phyloP scores from a whole-genome alignment of 92 coral and sea anemone genomes.

The Meandrina meandrites region DNA sequence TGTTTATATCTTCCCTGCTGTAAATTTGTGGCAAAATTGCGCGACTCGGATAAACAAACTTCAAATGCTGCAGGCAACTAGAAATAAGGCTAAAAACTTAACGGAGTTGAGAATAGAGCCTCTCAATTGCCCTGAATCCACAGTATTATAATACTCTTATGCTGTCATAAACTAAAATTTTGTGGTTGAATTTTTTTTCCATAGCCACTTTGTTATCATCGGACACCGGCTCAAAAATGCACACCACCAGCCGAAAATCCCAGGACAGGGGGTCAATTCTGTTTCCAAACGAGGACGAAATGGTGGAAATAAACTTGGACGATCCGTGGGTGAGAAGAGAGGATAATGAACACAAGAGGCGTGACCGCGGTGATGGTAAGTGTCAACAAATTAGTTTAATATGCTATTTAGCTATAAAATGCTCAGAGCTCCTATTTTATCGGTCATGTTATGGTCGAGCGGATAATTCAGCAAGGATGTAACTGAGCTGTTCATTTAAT shows the following conservation, averaged over 20 bases:
- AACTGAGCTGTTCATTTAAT: background rate
- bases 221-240: conserved; percentile 24
- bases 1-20: background rate
- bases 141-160: background rate
- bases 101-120: background rate
- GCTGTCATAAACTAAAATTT: background rate
- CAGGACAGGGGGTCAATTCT: conserved; percentile 50
- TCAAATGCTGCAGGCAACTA: background rate
- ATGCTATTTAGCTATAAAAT: background rate
- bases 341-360: conserved; percentile 56
- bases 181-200: background rate
- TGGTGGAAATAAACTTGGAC: conserved; percentile 51
- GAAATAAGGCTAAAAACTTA: background rate
- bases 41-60: background rate
- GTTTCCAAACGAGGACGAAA: conserved; percentile 22
- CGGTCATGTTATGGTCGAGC: background rate
- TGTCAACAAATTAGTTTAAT: background rate
- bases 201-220: conserved; percentile 21
- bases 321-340: conserved; percentile 77
- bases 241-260: conserved; percentile 6
- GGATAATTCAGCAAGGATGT: background rate
- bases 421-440: background rate
- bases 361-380: conserved; percentile 52
- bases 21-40: background rate
- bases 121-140: background rate